Conservation (phyloP, 2,888 invertebrate species). For the Drosophila koepferae region DNA sequence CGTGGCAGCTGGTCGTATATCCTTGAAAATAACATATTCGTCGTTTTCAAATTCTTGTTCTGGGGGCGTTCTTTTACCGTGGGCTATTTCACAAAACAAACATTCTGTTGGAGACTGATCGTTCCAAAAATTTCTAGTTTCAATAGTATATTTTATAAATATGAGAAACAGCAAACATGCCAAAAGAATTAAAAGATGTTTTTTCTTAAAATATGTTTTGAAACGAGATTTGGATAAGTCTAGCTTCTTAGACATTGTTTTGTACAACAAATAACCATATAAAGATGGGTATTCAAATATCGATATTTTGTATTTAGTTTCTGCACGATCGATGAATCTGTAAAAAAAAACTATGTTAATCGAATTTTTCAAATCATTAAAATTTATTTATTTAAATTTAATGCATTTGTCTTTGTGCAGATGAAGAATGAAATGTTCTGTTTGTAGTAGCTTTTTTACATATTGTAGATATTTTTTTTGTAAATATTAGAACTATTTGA, state of each 20-base stretch:
- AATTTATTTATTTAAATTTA: conserved; percentile 1
- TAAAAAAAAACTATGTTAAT: not conserved
- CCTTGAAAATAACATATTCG: conserved; percentile 91
- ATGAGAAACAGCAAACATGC: conserved; percentile 3
- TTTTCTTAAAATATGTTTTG: conserved; percentile 23
- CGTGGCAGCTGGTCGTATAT: conserved; percentile 92
- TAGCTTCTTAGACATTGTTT: conserved; percentile 20
- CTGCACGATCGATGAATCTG: not conserved
- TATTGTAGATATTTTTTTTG: not conserved
- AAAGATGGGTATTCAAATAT: conserved; percentile 12
- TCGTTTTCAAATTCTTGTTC: conserved; percentile 91
- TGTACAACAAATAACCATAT: conserved; percentile 17
- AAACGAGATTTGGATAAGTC: not conserved
- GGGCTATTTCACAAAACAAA: conserved; percentile 91
- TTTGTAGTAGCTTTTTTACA: no score
- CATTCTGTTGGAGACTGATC: conserved; percentile 85
- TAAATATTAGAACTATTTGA: not conserved
- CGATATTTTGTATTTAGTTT: not conserved
- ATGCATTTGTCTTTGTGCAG: no score
- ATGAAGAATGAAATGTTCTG: not conserved
- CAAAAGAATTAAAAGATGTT: conserved; percentile 11
- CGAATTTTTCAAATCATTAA: not conserved
- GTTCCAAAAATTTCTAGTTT: not conserved
- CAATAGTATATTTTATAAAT: conserved; percentile 26
- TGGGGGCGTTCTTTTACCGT: conserved; percentile 86